Base-by-base conservation (phyloP, 37 sponge, comb jelly and placozoan genomes). In the Beroe ovata region DNA sequence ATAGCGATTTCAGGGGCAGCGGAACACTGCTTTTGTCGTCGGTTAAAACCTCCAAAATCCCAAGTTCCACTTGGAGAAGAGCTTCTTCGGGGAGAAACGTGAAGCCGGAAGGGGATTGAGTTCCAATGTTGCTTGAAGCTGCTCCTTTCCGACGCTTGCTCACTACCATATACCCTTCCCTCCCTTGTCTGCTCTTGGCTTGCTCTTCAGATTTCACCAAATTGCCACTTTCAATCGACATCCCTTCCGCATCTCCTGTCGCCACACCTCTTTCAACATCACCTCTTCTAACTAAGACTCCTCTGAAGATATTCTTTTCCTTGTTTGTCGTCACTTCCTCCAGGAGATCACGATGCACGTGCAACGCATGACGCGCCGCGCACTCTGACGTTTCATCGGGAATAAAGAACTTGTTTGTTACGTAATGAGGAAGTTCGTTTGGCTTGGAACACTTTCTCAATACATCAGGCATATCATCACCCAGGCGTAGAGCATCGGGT, bases 251-350 rank as follows among this genome's bases (percentile, higher is more conserved):
- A 6, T 11, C 6, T 47, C 54, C 54, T 47, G 6, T 47, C 54
- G 11, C 54, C 54, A 47, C 54, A 47, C 11, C 54, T 11, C 11
- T 11, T 28, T 16, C 19, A n/a, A 20, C 21, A 4, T 25, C 63
- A 16, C 19, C 21, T 16, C 63, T 25, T 4, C 63, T 62, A 3
- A 16, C 19, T 2, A 77, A 26, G 3, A 42, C 84, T 23, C 84
- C 84, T 41, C 47, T 77, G 38, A 77, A 40, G 21, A 77, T 40
- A 20, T 42, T 33, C 54, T 42, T 77, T 26, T 77, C 84, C 47
- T 29, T 39, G 28, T 77, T 77, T 3, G 54, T 42, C 4, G 84
- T 77, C 25, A 39, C n/a, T 36, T 77, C 84, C 22, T 77, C 38
- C 3, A 77, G 26, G 8, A 77, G 36, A 3, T 42, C 8, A 4